Conservation (phyloP, 2,113 vertebrate genomes). For the Actenoides lindsayi region DNA sequence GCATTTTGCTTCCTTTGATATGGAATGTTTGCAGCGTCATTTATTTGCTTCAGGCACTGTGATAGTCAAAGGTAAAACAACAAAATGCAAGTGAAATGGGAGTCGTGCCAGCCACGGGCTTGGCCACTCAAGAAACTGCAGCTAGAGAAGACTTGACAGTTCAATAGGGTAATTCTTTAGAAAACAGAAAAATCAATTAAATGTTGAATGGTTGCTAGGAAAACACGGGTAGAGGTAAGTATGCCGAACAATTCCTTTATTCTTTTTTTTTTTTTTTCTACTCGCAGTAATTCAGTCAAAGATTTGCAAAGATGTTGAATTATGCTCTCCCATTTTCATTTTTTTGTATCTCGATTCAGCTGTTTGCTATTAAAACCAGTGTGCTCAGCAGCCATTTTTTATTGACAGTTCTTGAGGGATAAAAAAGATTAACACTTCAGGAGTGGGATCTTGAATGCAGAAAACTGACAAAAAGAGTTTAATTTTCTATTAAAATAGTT, state of each 20-base stretch:
- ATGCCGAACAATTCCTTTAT: background rate
- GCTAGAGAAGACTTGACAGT: background rate
- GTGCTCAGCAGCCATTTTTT: background rate
- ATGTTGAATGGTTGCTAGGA: background rate
- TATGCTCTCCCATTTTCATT: background rate
- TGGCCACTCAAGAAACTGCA: background rate
- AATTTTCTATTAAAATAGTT: background rate
- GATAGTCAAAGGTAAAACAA: background rate
- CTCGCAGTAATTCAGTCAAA: background rate
- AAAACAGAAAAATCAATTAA: background rate
- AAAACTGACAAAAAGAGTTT: background rate
- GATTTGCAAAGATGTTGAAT: background rate
- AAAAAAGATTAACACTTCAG: background rate
- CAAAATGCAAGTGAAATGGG: fast-evolving
- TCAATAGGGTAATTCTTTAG: background rate
- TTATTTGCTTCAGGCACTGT: background rate
- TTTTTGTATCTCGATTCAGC: background rate
- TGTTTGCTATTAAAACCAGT: background rate
- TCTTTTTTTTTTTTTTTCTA: background rate
- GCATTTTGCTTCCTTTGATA: background rate
- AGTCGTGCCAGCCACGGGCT: background rate
- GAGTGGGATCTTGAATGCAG: background rate
- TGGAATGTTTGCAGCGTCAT: fast-evolving
- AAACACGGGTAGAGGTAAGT: background rate
- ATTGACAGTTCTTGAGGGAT: background rate